Conservation (phyloP, 2,113 vertebrate genomes). For the Glaucomys volans region DNA sequence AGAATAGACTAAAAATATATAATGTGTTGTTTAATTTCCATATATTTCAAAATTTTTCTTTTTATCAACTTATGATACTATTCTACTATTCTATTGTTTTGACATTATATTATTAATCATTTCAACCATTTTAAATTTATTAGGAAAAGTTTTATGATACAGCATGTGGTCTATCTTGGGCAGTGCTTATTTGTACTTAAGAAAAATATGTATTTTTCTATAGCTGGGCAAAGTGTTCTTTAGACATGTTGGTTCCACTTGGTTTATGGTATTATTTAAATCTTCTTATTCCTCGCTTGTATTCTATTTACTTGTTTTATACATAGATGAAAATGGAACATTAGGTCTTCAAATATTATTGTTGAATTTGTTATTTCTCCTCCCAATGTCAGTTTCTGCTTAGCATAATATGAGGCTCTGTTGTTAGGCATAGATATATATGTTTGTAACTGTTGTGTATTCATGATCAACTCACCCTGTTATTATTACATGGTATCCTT, state of each 20-base stretch:
- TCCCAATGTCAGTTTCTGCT: not conserved
- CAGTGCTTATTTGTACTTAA: not conserved
- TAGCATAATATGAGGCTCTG: not conserved
- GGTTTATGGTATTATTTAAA: not conserved
- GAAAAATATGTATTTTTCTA: not conserved
- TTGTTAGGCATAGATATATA: not conserved
- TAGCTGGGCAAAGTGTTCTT: not conserved
- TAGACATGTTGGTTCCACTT: not conserved
- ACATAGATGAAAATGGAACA: not conserved
- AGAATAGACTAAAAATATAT: not conserved
- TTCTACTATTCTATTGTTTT: not conserved
- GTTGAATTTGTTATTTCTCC: not conserved
- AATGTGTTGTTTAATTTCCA: not conserved
- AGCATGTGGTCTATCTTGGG: not conserved
- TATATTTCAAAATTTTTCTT: not conserved
- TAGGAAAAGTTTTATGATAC: not conserved
- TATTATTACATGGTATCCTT: not conserved
- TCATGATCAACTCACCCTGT: not conserved
- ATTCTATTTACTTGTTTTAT: not conserved
- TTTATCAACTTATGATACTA: not conserved
- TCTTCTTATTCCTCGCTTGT: not conserved
- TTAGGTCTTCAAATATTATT: not conserved
- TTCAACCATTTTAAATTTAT: not conserved
- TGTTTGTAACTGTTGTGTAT: not conserved
- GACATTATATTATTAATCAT: not conserved